These are phyloP conservation scores for Drosophila malerkotliana DNA, from an alignment of 1,140 invertebrate genomes.

Conservation along the genomic window DNA sequence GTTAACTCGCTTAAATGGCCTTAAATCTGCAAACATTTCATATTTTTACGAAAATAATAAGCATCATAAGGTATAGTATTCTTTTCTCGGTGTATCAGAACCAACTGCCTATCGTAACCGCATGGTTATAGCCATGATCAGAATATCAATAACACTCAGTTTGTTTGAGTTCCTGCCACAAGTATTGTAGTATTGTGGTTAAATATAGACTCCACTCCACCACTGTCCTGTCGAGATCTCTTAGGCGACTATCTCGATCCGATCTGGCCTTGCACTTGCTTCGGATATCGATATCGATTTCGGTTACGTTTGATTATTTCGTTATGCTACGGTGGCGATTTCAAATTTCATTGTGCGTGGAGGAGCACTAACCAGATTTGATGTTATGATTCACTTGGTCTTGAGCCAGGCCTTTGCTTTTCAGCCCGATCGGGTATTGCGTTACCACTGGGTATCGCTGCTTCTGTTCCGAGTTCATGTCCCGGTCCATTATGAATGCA, in stretches of 20 bases:
- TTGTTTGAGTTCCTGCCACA: constrained; percentile 8
- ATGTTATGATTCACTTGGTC: constrained; percentile 38
- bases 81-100: constrained; percentile 13
- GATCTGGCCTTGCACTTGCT: constrained; percentile 42
- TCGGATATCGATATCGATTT: constrained; percentile 43
- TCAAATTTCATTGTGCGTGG: constrained; percentile 38
- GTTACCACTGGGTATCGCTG: constrained; percentile 18
- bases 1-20: background rate
- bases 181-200: constrained; percentile 37
- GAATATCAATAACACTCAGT: constrained; percentile 48
- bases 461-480: constrained; percentile 24
- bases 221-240: constrained; percentile 17
- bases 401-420: constrained; percentile 19
- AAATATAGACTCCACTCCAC: constrained; percentile 27
- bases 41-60: background rate
- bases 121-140: constrained; percentile 39
- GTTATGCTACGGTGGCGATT: constrained; percentile 34
- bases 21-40: background rate
- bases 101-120: constrained; percentile 40
- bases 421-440: constrained; percentile 23
- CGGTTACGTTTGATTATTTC: constrained; percentile 41
- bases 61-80: background rate
- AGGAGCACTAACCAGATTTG: constrained; percentile 32
- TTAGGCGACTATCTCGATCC: constrained; percentile 8
- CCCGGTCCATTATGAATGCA: constrained; percentile 25